A percentile compares a stretch with the other conserved stretches of the same genome.
phyloP scores from a whole-genome alignment of 2,888 invertebrate species.

The Trypoxylon attenuatum region DNA sequence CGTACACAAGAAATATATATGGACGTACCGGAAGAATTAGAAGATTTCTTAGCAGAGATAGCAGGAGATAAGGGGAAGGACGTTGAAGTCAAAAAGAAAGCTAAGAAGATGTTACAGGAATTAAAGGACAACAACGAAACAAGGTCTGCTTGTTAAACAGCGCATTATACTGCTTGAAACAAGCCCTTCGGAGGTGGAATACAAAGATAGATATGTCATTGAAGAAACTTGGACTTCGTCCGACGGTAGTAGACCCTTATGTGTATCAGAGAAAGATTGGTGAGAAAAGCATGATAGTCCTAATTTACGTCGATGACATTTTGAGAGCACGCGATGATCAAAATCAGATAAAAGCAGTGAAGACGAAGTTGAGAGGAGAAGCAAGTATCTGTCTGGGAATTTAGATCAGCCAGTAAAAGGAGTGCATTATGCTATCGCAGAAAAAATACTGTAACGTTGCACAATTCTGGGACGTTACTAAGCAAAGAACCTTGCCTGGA shows the following conservation, averaged over 20 bases:
- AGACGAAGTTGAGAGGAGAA: not conserved
- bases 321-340: too few species aligned
- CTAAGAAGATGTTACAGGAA: too few species aligned
- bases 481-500: too few species aligned
- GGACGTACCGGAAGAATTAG: too few species aligned
- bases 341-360: not conserved
- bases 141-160: not conserved
- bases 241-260: not conserved
- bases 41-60: too few species aligned
- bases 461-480: too few species aligned
- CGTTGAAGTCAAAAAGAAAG: too few species aligned
- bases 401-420: not conserved
- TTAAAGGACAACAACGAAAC: too few species aligned
- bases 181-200: too few species aligned
- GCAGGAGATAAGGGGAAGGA: too few species aligned
- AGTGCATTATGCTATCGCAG: not conserved
- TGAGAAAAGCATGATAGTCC: not conserved
- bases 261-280: not conserved
- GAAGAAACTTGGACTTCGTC: not conserved
- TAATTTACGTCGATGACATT: not conserved
- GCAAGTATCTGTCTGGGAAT: not conserved
- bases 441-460: too few species aligned
- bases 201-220: not conserved
- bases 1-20: not conserved
- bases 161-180: not conserved